Conservation (phyloP, 1,140 invertebrate genomes). For the Drosophila sp. region DNA sequence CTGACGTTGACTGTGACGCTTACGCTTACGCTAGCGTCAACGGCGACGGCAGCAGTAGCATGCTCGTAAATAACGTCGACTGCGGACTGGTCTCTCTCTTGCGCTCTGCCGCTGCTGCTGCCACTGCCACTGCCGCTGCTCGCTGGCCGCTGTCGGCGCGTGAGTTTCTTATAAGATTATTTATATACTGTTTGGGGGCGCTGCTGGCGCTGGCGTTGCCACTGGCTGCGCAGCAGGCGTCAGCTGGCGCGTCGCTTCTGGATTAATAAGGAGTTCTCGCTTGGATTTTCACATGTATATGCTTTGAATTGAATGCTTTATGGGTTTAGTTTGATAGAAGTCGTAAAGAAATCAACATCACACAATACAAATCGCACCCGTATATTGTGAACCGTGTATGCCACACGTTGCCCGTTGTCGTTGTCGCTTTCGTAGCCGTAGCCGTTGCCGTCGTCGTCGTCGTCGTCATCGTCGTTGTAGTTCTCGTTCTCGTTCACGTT, state of each 20-base stretch:
- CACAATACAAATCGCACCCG: conserved; percentile 78
- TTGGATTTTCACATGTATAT: conserved; percentile 85
- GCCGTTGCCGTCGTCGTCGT: conserved; percentile 9
- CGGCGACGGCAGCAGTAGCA: background rate
- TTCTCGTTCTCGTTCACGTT: conserved; percentile 7
- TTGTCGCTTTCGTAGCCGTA: conserved; percentile 21
- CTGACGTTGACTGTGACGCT: conserved; percentile 2
- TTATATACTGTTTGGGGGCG: conserved; percentile 62
- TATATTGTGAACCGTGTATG: conserved; percentile 52
- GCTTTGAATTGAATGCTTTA: conserved; percentile 85
- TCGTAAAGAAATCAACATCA: conserved; percentile 85
- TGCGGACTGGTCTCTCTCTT: conserved; percentile 32
- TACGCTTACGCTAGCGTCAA: conserved; percentile 7
- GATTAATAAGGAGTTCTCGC: conserved; percentile 84
- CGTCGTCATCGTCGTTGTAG: conserved; percentile 2
- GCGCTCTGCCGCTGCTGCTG: conserved; percentile 8
- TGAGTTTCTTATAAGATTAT: conserved; percentile 77
- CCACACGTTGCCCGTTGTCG: conserved; percentile 54
- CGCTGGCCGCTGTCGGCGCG: conserved; percentile 29
- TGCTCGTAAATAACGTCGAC: conserved; percentile 49
- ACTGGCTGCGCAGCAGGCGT: conserved; percentile 36
- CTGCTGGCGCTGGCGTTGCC: conserved; percentile 47
- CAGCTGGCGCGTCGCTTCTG: conserved; percentile 59
- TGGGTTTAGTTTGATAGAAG: conserved; percentile 85
- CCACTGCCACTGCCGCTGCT: background rate